phyloP scores from a whole-genome alignment of 2,113 vertebrate species.

The Odontophorus gujanensis region DNA sequence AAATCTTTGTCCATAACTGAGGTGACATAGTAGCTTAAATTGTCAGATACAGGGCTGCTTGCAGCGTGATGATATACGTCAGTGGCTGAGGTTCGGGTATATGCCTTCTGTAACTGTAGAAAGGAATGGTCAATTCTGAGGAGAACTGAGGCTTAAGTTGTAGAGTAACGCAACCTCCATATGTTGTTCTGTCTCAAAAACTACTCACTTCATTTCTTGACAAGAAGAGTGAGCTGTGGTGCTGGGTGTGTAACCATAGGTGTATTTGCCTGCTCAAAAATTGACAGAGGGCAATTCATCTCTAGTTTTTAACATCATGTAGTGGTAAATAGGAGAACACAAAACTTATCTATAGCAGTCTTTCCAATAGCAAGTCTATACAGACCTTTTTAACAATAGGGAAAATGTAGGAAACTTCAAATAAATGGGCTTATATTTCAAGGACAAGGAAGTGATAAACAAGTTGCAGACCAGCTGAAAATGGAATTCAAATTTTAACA shows the following conservation, averaged over 20 bases:
- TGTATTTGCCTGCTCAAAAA: background rate
- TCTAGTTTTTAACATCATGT: background rate
- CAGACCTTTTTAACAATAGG: background rate
- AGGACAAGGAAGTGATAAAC: background rate
- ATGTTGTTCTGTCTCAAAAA: background rate
- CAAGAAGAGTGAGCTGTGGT: background rate
- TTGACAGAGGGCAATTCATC: background rate
- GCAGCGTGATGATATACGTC: background rate
- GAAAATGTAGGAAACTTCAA: background rate
- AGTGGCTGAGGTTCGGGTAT: fast-evolving
- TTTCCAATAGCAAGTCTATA: background rate
- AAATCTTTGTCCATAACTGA: background rate
- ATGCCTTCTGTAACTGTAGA: fast-evolving
- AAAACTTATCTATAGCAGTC: background rate
- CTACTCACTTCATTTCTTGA: background rate
- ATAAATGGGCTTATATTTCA: background rate
- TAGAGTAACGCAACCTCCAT: background rate
- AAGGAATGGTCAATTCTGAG: background rate
- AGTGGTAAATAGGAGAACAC: background rate
- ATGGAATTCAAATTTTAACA: background rate
- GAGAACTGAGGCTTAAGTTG: background rate
- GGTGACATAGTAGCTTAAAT: background rate
- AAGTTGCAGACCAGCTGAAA: background rate
- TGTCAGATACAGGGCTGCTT: fast-evolving
- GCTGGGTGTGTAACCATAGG: background rate